Evolutionary conservation across 2,113 vertebrate genomes (phyloP).

Genomic region (Paedocypris sp.): DNA sequence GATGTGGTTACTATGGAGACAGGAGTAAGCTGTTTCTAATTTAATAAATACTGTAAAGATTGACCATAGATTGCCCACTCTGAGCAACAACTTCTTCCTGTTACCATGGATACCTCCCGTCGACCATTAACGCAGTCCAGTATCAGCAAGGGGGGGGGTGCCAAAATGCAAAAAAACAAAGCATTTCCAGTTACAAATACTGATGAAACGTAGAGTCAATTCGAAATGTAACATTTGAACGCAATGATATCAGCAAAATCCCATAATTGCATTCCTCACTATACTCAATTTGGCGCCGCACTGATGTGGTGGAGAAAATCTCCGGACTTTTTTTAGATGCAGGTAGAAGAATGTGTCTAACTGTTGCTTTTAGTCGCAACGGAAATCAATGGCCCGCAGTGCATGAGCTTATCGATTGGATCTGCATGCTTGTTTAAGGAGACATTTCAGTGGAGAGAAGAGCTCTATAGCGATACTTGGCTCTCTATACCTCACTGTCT

Average conservation of each 20-base stretch:
- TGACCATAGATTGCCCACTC: conserved; percentile 32
- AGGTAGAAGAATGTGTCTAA: conserved; percentile 5
- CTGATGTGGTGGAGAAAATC: not conserved
- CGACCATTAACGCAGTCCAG: not conserved
- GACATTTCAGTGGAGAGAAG: not conserved
- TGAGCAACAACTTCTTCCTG: conserved; percentile 34
- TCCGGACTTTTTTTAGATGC: not conserved
- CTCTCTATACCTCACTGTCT: conserved; percentile 7
- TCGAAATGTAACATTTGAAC: not conserved
- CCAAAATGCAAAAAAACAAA: not conserved
- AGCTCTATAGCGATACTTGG: not conserved
- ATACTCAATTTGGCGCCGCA: not conserved
- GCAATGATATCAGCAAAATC: not conserved
- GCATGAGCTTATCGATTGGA: conserved; percentile 12
- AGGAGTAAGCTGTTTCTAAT: conserved; percentile 32
- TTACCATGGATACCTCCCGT: conserved; percentile 43
- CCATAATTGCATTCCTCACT: not conserved
- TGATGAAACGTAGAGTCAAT: not conserved
- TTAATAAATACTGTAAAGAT: conserved; percentile 40
- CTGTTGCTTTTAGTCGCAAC: not conserved
- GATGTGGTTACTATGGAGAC: conserved; percentile 39
- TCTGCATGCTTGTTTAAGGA: conserved; percentile 13
- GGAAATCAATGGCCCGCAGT: conserved; percentile 11
- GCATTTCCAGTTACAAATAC: not conserved
- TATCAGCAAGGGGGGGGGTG: not conserved